Conservation (phyloP, 1,140 invertebrate genomes). For the Drosophila watanabei region DNA sequence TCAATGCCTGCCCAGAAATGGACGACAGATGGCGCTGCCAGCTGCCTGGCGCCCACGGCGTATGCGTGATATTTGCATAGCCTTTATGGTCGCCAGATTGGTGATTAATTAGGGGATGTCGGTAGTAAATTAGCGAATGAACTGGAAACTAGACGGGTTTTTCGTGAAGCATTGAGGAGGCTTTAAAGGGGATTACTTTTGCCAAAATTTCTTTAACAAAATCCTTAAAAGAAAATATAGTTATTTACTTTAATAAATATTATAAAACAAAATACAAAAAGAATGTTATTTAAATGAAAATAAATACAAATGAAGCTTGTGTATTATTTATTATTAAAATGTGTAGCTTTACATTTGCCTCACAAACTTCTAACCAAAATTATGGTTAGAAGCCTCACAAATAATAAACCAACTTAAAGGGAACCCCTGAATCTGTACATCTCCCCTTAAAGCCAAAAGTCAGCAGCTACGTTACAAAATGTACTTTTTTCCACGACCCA, state of each 20-base stretch:
- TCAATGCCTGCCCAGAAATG: slow-evolving; percentile 42
- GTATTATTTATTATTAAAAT: not conserved
- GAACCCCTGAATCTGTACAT: not conserved
- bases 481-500: slow-evolving; percentile 10
- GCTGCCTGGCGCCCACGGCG: slow-evolving; percentile 27
- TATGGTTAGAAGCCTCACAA: no score
- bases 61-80: slow-evolving; percentile 56
- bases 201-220: fast-evolving
- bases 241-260: not conserved
- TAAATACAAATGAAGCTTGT: no score
- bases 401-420: not conserved
- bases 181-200: not conserved
- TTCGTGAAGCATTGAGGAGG: not conserved
- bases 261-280: not conserved
- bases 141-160: slow-evolving; percentile 7
- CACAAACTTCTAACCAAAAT: not conserved
- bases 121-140: slow-evolving; percentile 50
- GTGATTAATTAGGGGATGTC: slow-evolving; percentile 51
- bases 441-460: slow-evolving; percentile 21
- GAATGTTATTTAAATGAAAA: not conserved
- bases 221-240: no score
- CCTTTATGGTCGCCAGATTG: slow-evolving; percentile 44
- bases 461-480: slow-evolving; percentile 9
- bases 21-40: slow-evolving; percentile 37
- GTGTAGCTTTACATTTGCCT: not conserved